Base-by-base conservation (phyloP, 2,888 invertebrate species). In the Patella ulyssiponensis region DNA sequence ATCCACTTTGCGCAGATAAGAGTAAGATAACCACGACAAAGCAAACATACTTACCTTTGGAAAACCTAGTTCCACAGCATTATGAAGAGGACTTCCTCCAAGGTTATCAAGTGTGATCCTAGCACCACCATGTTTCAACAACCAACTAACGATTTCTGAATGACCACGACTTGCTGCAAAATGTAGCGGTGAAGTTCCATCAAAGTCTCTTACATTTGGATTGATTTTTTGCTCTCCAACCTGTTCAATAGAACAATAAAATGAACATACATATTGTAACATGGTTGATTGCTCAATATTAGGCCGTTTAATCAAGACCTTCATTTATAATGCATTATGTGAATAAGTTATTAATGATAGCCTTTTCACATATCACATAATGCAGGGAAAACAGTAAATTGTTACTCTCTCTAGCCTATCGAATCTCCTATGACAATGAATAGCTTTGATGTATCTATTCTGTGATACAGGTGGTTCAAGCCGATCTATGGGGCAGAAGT, bases 21-120 rank as follows among this genome's bases (percentile, higher is more conserved):
- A 20, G 7, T n/a, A 64, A 12, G 64, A 20, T n/a, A 20, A 12
- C 64, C 4, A 20, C 0, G 5, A 56, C 44, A 9, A 58, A 1
- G 2, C 12, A 33, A 14, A 23, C 52, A 15, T 33, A 80, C 90
- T 89, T 91, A 96, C 96, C 94, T 97, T 96, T 84, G 96, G 94
- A 89, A 97, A 96, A 90, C 96, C 96, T 89, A 96, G 96, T 90
- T 97, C 96, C 12, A 96, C 96, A 0, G 97, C 97, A 91, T 96
- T 96, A 89, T 97, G 96, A 83, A 97, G 95, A 5, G 97, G 96
- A 88, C 96, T 96, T 92, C 97, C 96, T 79, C 97, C 96, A 86
- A 95, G 95, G 88, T 96, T 95, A 92, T 97, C 97, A 81, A 96
- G 93, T 20, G 95, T 94, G 33, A 97, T 93, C 83, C 95, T 94